Evolutionary conservation across 2,113 vertebrate genomes (phyloP), one percentile per base, ranked within the genome.

Genomic region (Calyptomena viridis): DNA sequence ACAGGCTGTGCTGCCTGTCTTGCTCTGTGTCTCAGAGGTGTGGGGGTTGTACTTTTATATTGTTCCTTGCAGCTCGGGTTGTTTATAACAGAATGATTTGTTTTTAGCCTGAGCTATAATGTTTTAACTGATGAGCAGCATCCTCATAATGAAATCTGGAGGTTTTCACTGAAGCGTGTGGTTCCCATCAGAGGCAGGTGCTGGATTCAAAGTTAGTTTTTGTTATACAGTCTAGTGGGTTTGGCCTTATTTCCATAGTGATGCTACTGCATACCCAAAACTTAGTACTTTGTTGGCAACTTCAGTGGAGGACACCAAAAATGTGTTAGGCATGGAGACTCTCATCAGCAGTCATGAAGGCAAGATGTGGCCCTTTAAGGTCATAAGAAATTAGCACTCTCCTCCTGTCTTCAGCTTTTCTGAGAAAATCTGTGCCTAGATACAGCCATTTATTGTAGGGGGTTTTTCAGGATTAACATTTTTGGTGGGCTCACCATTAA

Each of bases 61-160:
- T 14, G 21, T 66, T 95, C 39, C 63, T 93, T 73, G 40, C 78
- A 93, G 94, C 92, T 84, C 53, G 49, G 78, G 17, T 78, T 94
- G 85, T 89, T 97, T 91, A 23, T 87, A 80, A 79, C 42, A 44
- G 68, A 50, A 58, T 62, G 66, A 73, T 89, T 91, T 91, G 62
- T 82, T 97, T 94, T 87, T 69, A 49, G 8, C 84, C 40, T 24
- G 53, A 91, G 66, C 84, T 68, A 12, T 73, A 37, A 80, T 9
- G 46, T 74, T 93, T 85, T 56, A 69, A 76, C 59, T 35, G 75
- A 69, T 80, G 84, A 93, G 59, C 83, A 83, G 82, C 63, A 90
- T 59, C 42, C 39, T 80, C 42, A 40, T 77, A 79, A 50, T 80
- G 85, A 87, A 86, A 77, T 67, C 67, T 80, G 87, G 78, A 91